Evolutionary conservation across 2,113 vertebrate species (phyloP), one percentile per base, ranked within the genome.

Genomic region (Podarcis cretensis): DNA sequence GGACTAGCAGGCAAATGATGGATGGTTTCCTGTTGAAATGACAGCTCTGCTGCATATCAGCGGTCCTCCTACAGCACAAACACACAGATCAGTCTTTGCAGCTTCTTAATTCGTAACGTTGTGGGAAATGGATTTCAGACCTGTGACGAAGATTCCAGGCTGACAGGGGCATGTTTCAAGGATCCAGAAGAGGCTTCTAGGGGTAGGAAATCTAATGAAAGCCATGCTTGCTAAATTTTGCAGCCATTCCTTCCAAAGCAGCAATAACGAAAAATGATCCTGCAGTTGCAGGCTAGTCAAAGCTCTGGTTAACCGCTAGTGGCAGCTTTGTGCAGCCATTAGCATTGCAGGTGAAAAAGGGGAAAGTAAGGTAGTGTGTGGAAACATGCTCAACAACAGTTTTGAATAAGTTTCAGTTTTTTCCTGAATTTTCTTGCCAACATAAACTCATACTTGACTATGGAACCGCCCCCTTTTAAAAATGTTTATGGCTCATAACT

Each of bases 21-120:
- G 94, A 96, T 96, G 96, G 94, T 95, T 96, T 97, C 96, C 93
- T 96, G 95, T 95, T 93, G 94, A 96, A 96, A 97, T 95, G 96
- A 97, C 96, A 97, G 96, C 95, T 95, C 92, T 93, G 92, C 95
- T 95, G 93, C 93, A 93, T 94, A 92, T 94, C 87, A 86, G 92
- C 92, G 91, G 91, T 93, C 94, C 93, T 93, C 94, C 83, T 84
- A 71, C 40, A 83, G 90, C 94, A 93, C 90, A 89, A 92, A 90
- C 76, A 92, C 91, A 93, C 86, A 90, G 91, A 90, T 95, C 1
- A 88, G 92, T 89, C 94, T 95, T 94, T 95, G 92, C 92, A 94
- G 94, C 92, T 91, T 94, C 95, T 96, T 95, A 89, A 92, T 95
- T 95, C 92, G 93, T 96, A 91, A 93, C 90, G 90, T 94, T 93